Evolutionary conservation across 1,140 invertebrate species (phyloP).

Genomic region (Semibalanus balanoides): DNA sequence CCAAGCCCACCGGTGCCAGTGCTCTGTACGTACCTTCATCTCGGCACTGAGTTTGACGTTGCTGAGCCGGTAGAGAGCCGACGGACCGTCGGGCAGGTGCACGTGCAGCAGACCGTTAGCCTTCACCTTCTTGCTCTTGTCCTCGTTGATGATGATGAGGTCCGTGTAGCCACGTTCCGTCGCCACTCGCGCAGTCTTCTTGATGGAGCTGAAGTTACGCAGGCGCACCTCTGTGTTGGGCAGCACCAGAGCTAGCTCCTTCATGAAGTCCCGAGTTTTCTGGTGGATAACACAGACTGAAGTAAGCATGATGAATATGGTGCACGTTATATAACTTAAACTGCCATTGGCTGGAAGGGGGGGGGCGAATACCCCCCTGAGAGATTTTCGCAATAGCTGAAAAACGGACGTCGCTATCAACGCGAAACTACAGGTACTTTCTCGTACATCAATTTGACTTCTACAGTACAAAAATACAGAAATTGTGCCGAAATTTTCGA

Average conservation of each 20-base stretch:
- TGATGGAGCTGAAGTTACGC: slow-evolving; percentile 71
- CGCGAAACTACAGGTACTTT: no score
- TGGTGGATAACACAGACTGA: slow-evolving; percentile 30
- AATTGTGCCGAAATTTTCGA: no score
- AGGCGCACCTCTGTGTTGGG: slow-evolving; percentile 72
- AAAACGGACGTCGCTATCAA: no score
- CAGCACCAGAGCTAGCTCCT: slow-evolving; percentile 76
- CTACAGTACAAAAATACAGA: no score
- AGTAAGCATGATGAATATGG: no score
- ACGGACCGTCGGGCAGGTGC: slow-evolving; percentile 90
- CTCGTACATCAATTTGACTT: no score
- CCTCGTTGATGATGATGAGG: slow-evolving; percentile 84
- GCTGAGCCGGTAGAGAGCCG: slow-evolving; percentile 58
- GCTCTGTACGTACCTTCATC: slow-evolving; percentile 32
- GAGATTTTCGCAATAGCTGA: no score
- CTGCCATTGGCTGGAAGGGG: no score
- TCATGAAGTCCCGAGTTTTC: slow-evolving; percentile 83
- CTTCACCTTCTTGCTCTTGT: slow-evolving; percentile 51
- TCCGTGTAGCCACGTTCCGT: slow-evolving; percentile 67
- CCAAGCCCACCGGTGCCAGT: no score
- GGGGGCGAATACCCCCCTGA: no score
- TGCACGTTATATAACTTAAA: no score
- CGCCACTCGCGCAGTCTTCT: slow-evolving; percentile 77
- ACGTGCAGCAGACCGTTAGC: slow-evolving; percentile 72
- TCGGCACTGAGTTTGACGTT: slow-evolving; percentile 35